These are phyloP conservation scores for Parapristionchus giblindavisi DNA, from an alignment of 2,888 invertebrate species.

Conservation along the genomic window DNA sequence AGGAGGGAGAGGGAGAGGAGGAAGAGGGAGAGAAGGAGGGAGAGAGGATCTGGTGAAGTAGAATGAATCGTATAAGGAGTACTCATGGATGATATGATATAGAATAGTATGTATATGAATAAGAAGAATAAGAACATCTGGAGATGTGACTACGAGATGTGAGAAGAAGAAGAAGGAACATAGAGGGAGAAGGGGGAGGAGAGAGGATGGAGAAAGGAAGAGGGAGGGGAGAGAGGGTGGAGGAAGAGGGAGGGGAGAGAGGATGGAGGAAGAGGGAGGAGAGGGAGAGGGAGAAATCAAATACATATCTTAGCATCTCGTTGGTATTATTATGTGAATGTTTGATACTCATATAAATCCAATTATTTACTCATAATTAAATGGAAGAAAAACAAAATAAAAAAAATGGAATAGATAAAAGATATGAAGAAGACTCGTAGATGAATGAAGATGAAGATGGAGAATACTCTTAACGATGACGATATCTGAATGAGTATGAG, in stretches of 20 bases:
- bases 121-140: no score
- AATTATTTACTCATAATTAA: constrained; percentile 6
- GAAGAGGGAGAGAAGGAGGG: constrained; percentile 1
- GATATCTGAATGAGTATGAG: constrained; percentile 29
- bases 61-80: no score
- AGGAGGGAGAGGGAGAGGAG: neutral
- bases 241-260: constrained; percentile 35
- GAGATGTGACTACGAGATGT: no score
- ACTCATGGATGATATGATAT: no score
- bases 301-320: neutral
- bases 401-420: constrained; percentile 6
- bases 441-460: neutral
- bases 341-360: constrained; percentile 5
- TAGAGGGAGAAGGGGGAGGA: neutral
- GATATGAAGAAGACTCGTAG: neutral
- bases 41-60: constrained; percentile 30
- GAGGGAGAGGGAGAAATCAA: constrained; percentile 36
- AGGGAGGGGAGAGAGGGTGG: constrained; percentile 5
- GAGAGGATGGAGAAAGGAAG: constrained; percentile 33
- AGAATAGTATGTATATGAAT: no score
- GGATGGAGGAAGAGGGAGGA: constrained; percentile 7
- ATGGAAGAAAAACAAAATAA: constrained; percentile 26
- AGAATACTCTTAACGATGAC: constrained; percentile 22
- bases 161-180: neutral
- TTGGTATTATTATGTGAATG: neutral